Conservation (phyloP, 2,888 invertebrate genomes). For the Hypomecis punctinalis region DNA sequence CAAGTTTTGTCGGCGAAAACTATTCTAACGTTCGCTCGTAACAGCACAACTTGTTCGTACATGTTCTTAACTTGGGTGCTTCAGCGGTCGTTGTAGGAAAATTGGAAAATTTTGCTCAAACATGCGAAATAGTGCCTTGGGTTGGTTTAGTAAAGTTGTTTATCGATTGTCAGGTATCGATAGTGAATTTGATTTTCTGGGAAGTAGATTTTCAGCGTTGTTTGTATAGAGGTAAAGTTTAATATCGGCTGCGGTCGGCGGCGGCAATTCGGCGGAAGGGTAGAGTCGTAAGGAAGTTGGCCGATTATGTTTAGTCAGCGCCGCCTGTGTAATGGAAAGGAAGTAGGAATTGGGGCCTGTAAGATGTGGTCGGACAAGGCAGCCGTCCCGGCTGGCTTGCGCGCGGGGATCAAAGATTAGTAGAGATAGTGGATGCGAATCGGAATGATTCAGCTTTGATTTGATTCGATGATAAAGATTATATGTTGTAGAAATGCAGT, state of each 20-base stretch:
- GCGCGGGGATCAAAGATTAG: slow-evolving; percentile 35
- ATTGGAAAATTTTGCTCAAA: slow-evolving; percentile 69
- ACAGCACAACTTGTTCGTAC: slow-evolving; percentile 79
- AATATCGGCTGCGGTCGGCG: slow-evolving; percentile 54
- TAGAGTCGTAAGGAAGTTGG: slow-evolving; percentile 85
- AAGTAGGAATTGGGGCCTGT: slow-evolving; percentile 84
- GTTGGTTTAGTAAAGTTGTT: slow-evolving; percentile 47
- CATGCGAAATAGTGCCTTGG: slow-evolving; percentile 56
- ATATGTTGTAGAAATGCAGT: too few relatives aligned
- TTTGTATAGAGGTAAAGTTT: slow-evolving; percentile 57
- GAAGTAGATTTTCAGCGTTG: slow-evolving; percentile 54
- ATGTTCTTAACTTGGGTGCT: slow-evolving; percentile 83
- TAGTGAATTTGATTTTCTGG: slow-evolving; percentile 2
- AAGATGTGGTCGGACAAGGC: slow-evolving; percentile 84
- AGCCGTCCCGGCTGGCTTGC: slow-evolving; percentile 60
- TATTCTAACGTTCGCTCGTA: slow-evolving; percentile 78
- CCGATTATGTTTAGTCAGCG: slow-evolving; percentile 85
- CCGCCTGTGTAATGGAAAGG: slow-evolving; percentile 82
- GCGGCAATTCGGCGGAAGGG: slow-evolving; percentile 79
- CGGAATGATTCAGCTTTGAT: not conserved
- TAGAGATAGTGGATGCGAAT: slow-evolving; percentile 1
- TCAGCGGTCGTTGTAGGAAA: slow-evolving; percentile 79
- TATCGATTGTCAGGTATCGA: slow-evolving; percentile 45
- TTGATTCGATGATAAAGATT: not conserved
- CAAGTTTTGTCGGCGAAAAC: slow-evolving; percentile 80